Base-by-base conservation (phyloP, 1,140 invertebrate species). In the Cyclina sinensis region DNA sequence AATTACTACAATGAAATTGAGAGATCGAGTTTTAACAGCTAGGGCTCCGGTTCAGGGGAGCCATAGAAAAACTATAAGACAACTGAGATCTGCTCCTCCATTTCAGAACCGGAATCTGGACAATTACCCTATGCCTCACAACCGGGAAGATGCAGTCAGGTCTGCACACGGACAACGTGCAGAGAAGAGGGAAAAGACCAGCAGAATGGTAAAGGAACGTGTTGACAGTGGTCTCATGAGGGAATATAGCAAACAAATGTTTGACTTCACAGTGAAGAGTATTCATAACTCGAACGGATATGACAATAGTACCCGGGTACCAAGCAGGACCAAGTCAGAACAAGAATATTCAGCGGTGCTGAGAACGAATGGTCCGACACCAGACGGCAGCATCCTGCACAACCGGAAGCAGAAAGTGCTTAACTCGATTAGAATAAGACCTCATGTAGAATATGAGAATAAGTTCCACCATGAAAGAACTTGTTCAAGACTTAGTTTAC, bases 241-340 rank as follows among this genome's bases (percentile, higher is more conserved):
- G 30, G 84, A 86, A 35, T 86, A 86, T 35, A 65, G 84, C 37
- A 76, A 65, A 48, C 84, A 86, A 62, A 86, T 86, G 84, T 86
- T 86, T 78, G 73, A 86, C 51, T 78, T 86, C 32, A 39, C 84
- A 14, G 70, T 86, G 2, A 70, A 70, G 14, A 81, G 18, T 62
- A 54, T 39, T 2, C 39, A 81, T 27, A 65, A 16, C 16, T 32
- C 30, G 39, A 32, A 39, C 14, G 57, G 27, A 35, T 30, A 81
- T 54, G 79, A 81, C 0, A 79, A 24, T 16, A 81, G 51, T 62
- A 79, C 12, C 21, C 32, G 48, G 18, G 48, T 27, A 30, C 39
- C 16, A 43, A 32, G 18, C 39, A 30, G 35, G 21, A 70, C 68
- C 1, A 48, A 48, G 30, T 73, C 48, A 2, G 68, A 70, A 48